Evolutionary conservation across 37 sponge, comb jelly and placozoan genomes (phyloP).

Genomic region (Tethya wilhelma): DNA sequence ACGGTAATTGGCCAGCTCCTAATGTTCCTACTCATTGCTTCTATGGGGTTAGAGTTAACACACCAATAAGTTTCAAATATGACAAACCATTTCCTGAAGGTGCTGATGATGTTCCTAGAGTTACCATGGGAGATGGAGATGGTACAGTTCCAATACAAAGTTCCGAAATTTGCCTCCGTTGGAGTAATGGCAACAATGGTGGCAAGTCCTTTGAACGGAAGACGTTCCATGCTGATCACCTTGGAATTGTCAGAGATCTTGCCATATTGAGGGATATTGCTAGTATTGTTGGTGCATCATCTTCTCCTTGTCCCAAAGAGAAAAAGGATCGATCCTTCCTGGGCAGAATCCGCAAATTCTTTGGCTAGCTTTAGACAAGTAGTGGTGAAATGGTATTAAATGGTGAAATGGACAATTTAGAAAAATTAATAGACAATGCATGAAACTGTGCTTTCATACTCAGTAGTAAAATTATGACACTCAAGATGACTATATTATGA

Average conservation of each 20-base stretch:
- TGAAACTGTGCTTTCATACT: too few species aligned
- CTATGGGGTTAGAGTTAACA: constrained; percentile 52
- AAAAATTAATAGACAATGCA: too few species aligned
- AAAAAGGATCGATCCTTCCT: too few species aligned
- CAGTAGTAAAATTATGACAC: too few species aligned
- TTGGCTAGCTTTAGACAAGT: too few species aligned
- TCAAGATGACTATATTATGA: too few species aligned
- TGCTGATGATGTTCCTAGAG: not conserved
- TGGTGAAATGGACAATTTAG: too few species aligned
- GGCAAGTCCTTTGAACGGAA: not conserved
- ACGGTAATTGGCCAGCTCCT: constrained; percentile 40
- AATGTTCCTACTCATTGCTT: too few species aligned
- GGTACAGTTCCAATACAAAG: constrained; percentile 65
- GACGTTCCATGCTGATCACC: constrained; percentile 23
- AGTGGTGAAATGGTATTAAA: too few species aligned
- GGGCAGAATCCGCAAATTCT: too few species aligned
- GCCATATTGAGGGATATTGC: constrained; percentile 10
- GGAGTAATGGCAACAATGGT: constrained; percentile 7
- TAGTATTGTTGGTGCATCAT: constrained; percentile 1
- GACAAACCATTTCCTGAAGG: not conserved
- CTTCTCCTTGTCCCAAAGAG: too few species aligned
- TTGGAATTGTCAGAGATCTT: constrained; percentile 19
- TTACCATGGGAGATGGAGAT: too few species aligned
- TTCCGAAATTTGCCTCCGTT: constrained; percentile 62
- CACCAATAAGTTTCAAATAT: constrained; percentile 19